A percentile compares a stretch with the other conserved stretches of the same genome.
Conservation (phyloP, 2,888 invertebrate genomes). For the Ellobium chinense region DNA sequence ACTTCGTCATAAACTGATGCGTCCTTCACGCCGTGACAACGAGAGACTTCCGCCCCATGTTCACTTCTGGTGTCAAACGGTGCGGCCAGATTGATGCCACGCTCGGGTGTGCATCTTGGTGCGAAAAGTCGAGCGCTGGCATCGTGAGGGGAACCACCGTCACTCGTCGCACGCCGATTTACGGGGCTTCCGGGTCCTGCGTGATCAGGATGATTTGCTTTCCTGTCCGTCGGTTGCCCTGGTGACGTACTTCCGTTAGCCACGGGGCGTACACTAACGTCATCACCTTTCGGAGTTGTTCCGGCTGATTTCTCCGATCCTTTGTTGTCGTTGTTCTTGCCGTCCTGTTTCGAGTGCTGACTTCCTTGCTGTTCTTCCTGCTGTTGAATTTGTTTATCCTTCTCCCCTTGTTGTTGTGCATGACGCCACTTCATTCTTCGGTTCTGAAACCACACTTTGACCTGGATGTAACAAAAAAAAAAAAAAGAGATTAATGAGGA, state of each 20-base stretch:
- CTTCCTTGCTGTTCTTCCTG: background rate
- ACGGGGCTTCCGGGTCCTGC: no score
- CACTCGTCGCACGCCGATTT: no score
- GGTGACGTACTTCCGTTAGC: no score
- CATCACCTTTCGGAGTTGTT: background rate
- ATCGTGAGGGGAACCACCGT: background rate
- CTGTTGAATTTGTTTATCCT: constrained; percentile 33
- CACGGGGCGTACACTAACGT: background rate
- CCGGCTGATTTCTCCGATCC: no score
- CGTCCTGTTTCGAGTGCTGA: background rate
- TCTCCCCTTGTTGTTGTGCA: constrained; percentile 63
- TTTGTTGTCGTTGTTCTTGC: background rate
- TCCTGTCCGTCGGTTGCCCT: no score
- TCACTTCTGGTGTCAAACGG: background rate
- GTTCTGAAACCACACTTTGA: constrained; percentile 85
- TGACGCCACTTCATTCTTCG: constrained; percentile 94
- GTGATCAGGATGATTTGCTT: no score
- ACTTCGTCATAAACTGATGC: background rate
- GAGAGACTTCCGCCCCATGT: background rate
- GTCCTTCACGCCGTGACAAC: background rate
- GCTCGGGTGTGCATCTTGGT: background rate
- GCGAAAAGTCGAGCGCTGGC: background rate
- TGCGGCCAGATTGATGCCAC: background rate
- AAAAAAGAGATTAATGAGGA: background rate
- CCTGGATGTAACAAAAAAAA: constrained; percentile 82